These are phyloP conservation scores for Aromia moschata DNA, from an alignment of 2,888 invertebrate species.

Conservation along the genomic window DNA sequence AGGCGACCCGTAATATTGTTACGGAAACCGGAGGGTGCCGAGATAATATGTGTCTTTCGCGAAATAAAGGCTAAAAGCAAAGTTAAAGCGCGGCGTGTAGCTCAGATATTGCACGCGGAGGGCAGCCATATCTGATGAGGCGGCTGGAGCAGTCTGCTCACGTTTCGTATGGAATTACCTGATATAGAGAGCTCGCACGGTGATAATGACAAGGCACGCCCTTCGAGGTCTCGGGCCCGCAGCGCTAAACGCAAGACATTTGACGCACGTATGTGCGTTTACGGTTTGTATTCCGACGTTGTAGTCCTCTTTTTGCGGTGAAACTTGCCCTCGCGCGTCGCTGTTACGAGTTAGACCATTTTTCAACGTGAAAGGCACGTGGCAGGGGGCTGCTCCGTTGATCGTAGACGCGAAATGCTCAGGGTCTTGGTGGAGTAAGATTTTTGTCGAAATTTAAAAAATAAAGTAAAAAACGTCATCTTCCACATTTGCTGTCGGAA, in stretches of 20 bases:
- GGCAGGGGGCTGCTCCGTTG: too few relatives aligned
- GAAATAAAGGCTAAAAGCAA: constrained; percentile 6
- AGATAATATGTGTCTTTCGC: constrained; percentile 13
- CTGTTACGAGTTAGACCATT: background rate
- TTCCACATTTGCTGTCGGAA: too few relatives aligned
- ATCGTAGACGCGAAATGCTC: too few relatives aligned
- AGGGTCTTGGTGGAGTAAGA: too few relatives aligned
- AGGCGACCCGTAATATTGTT: background rate
- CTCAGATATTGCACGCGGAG: constrained; percentile 14
- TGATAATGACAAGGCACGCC: constrained; percentile 20
- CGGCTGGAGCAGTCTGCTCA: constrained; percentile 9
- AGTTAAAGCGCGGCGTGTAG: constrained; percentile 3
- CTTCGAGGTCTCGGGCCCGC: constrained; percentile 4
- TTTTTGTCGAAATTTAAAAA: too few relatives aligned
- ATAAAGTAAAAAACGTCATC: too few relatives aligned
- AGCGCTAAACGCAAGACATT: constrained; percentile 9
- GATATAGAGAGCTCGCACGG: constrained; percentile 14
- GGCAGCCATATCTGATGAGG: constrained; percentile 13
- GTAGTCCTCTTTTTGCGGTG: background rate
- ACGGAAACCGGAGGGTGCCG: background rate
- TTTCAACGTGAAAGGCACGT: background rate
- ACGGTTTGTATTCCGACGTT: background rate
- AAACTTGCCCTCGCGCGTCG: background rate
- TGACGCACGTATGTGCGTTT: background rate
- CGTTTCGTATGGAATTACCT: constrained; percentile 24